A percentile compares a stretch with the other conserved stretches of the same genome.
phyloP scores from a whole-genome alignment of 2,113 vertebrate genomes.

The Dicaeum eximium region DNA sequence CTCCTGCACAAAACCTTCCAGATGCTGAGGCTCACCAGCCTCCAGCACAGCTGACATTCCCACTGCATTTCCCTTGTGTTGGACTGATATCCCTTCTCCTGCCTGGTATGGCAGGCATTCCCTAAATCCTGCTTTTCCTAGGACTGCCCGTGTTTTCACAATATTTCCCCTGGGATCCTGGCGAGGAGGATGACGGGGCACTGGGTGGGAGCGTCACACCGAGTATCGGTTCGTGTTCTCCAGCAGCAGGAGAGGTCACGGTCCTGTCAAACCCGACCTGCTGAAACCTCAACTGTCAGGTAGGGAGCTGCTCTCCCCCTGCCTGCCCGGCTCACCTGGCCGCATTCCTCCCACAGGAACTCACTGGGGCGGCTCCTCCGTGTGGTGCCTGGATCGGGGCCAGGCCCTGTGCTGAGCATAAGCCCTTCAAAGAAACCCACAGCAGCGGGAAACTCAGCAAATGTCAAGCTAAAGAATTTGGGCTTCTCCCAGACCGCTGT shows the following conservation, averaged over 20 bases:
- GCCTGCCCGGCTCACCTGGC: neutral
- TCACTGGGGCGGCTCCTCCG: neutral
- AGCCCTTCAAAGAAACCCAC: neutral
- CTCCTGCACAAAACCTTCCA: neutral
- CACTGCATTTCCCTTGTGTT: neutral
- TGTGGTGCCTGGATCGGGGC: rapidly evolving
- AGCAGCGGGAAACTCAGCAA: rapidly evolving
- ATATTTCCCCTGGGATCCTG: neutral
- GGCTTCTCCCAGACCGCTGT: neutral
- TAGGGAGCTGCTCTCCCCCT: neutral
- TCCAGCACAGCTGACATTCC: neutral
- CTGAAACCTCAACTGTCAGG: rapidly evolving
- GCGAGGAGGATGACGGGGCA: rapidly evolving
- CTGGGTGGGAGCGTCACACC: neutral
- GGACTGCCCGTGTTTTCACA: neutral
- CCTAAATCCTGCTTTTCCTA: neutral
- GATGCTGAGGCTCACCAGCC: neutral
- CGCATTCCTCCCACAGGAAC: neutral
- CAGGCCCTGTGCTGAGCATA: neutral
- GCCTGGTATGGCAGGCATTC: neutral
- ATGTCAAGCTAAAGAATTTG: neutral
- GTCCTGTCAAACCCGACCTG: neutral
- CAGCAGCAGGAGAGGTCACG: rapidly evolving
- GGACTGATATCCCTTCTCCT: neutral
- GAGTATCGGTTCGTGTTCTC: neutral